These are phyloP conservation scores for Phylloscopus collybita DNA, from an alignment of 2,797 vertebrate genomes.

Conservation along the genomic window DNA sequence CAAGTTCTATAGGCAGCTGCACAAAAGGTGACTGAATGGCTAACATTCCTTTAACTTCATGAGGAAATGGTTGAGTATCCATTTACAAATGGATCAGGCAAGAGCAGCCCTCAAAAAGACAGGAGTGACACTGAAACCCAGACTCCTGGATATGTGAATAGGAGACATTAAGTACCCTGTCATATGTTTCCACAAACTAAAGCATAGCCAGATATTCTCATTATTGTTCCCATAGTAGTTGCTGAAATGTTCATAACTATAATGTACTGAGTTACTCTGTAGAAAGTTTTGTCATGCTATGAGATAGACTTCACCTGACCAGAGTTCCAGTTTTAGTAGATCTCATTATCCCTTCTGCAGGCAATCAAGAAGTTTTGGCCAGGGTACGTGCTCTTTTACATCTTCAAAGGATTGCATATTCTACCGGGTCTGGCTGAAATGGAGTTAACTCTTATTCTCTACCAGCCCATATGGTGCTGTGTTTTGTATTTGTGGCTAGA, in stretches of 20 bases:
- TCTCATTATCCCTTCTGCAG: background rate
- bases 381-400: background rate
- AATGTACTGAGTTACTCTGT: background rate
- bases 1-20: background rate
- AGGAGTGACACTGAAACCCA: background rate
- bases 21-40: background rate
- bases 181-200: background rate
- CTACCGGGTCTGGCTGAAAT: background rate
- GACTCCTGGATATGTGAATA: background rate
- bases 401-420: background rate
- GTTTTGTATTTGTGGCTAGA: background rate
- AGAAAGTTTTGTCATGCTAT: background rate
- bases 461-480: background rate
- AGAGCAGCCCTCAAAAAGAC: background rate
- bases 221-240: background rate
- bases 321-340: background rate
- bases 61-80: background rate
- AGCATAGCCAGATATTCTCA: background rate
- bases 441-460: background rate
- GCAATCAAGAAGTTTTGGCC: background rate
- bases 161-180: background rate
- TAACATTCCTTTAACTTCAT: background rate
- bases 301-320: background rate
- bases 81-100: background rate
- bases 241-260: background rate